Conservation (phyloP, 2,888 invertebrate species). For the Agrilus mali region DNA sequence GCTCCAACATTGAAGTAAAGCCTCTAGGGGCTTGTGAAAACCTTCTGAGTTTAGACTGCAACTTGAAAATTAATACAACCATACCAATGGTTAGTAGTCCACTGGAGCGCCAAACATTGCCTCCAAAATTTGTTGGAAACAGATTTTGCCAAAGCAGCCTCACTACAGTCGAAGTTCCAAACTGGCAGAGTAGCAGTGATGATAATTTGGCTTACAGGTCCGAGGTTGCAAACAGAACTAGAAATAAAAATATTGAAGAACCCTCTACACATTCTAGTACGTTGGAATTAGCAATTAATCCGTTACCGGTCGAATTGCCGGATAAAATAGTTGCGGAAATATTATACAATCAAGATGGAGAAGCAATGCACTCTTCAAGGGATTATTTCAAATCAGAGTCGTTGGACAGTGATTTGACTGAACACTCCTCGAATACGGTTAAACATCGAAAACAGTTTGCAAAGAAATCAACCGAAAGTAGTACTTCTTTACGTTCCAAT, state of each 20-base stretch:
- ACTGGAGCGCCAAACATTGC: slow-evolving; percentile 50
- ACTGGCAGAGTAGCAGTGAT: slow-evolving; percentile 35
- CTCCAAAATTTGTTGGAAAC: slow-evolving; percentile 47
- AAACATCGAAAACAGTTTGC: slow-evolving; percentile 25
- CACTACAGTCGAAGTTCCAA: slow-evolving; percentile 43
- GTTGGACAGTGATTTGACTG: slow-evolving; percentile 19
- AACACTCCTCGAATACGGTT: too few species aligned
- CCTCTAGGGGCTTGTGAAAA: slow-evolving; percentile 55
- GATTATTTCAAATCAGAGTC: slow-evolving; percentile 18
- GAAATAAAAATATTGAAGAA: slow-evolving; percentile 8
- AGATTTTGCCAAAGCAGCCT: slow-evolving; percentile 41
- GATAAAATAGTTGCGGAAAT: slow-evolving; percentile 41
- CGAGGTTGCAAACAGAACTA: slow-evolving; percentile 12
- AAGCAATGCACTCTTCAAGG: slow-evolving; percentile 1
- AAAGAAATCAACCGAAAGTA: slow-evolving; percentile 12
- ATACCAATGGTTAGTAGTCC: slow-evolving; percentile 22
- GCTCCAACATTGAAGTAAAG: slow-evolving; percentile 43
- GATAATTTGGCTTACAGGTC: slow-evolving; percentile 21
- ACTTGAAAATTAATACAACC: slow-evolving; percentile 36
- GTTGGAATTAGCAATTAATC: slow-evolving; percentile 40
- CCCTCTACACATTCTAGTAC: slow-evolving; percentile 42
- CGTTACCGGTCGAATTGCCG: slow-evolving; percentile 32
- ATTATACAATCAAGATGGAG: slow-evolving; percentile 34
- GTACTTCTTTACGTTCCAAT: too few species aligned
- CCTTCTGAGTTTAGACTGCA: slow-evolving; percentile 50